Percentiles rank a stretch among this genome's conserved stretches.
Conservation (phyloP, 2,888 invertebrate genomes). For the Aspidiotus rigidus region DNA sequence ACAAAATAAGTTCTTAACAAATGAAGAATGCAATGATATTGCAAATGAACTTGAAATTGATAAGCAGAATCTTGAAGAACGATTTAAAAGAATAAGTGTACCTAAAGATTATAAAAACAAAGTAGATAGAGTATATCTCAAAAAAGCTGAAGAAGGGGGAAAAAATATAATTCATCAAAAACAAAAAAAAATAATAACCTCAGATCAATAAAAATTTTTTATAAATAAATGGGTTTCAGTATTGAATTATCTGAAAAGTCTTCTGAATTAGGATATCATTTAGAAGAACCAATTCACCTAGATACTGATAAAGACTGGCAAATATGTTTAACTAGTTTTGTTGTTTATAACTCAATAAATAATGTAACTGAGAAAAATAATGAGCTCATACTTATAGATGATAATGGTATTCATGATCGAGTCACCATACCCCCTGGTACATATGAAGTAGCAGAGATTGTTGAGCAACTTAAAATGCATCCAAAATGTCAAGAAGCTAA, state of each 20-base stretch:
- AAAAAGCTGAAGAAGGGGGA: slow-evolving; percentile 8
- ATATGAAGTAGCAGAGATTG: slow-evolving; percentile 22
- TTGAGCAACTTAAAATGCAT: slow-evolving; percentile 22
- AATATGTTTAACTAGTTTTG: slow-evolving; percentile 13
- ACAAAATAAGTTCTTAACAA: background rate
- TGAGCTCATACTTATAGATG: slow-evolving; percentile 9
- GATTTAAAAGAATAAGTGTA: background rate
- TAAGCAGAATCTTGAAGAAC: background rate
- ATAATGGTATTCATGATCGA: slow-evolving; percentile 11
- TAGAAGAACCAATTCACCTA: slow-evolving; percentile 10
- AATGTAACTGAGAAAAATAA: slow-evolving; percentile 9
- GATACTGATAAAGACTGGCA: slow-evolving; percentile 8
- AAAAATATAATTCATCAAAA: background rate
- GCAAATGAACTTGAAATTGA: slow-evolving; percentile 13
- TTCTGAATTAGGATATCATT: background rate
- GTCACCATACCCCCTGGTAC: slow-evolving; percentile 23
- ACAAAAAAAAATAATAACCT: background rate
- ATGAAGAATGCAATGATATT: slow-evolving; percentile 11
- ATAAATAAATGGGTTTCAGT: slow-evolving; percentile 9
- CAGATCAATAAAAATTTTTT: background rate
- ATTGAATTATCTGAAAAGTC: slow-evolving; percentile 9
- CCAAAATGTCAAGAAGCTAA: slow-evolving; percentile 17
- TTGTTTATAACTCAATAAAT: slow-evolving; percentile 4
- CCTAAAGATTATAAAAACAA: slow-evolving; percentile 11
- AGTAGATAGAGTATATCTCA: slow-evolving; percentile 4